Evolutionary conservation across 53 echinoderm and acorn worm genomes (phyloP).

Genomic region (Holothuria leucospilota): DNA sequence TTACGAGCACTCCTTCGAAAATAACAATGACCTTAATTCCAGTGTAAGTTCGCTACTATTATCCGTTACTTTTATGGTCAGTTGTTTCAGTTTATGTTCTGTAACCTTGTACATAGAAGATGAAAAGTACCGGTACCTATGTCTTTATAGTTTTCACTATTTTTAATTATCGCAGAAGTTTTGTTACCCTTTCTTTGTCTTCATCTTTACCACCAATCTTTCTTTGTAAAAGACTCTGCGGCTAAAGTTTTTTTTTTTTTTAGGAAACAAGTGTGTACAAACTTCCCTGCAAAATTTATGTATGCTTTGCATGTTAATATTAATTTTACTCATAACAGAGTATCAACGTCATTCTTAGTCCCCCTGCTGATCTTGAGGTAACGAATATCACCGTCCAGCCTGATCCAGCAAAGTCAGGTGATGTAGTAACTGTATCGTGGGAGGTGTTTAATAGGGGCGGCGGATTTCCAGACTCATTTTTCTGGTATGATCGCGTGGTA

Average conservation of each 20-base stretch:
- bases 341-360: slow-evolving; percentile 42
- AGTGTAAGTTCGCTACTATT: not conserved
- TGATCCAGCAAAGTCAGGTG: not conserved
- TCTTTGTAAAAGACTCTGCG: too few relatives aligned
- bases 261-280: too few relatives aligned
- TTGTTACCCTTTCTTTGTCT: too few relatives aligned
- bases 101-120: too few relatives aligned
- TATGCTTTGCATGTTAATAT: too few relatives aligned
- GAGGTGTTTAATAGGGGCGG: slow-evolving; percentile 15
- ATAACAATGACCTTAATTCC: slow-evolving; percentile 15
- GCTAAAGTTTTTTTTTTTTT: too few relatives aligned
- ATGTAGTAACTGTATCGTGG: slow-evolving; percentile 2
- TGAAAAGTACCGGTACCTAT: too few relatives aligned
- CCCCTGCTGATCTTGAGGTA: slow-evolving; percentile 24
- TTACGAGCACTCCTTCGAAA: slow-evolving; percentile 33
- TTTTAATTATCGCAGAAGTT: too few relatives aligned
- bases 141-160: too few relatives aligned
- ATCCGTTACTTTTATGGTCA: not conserved
- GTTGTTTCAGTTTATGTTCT: not conserved
- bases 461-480: slow-evolving; percentile 6
- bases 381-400: slow-evolving; percentile 2
- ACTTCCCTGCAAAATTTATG: too few relatives aligned
- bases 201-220: too few relatives aligned
- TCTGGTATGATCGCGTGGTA: slow-evolving; percentile 40
- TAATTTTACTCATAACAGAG: not conserved